Percentiles rank a stretch among this genome's conserved stretches.
Evolutionary conservation across 2,797 vertebrate species (phyloP).

Genomic region (Tragopan temminckii): DNA sequence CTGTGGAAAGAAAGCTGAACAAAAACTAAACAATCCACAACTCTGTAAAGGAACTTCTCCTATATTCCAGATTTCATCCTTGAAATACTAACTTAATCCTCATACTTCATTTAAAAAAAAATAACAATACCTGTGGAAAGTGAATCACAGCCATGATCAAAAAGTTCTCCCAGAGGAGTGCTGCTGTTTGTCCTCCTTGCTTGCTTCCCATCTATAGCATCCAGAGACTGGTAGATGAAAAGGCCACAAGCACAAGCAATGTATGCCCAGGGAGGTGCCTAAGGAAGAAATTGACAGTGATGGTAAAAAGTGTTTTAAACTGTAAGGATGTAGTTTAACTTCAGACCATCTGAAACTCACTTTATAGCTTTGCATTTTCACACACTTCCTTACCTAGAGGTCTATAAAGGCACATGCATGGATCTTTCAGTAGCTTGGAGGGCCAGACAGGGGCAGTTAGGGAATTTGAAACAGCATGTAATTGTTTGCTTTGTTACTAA

Average conservation of each 20-base stretch:
- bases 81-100: background rate
- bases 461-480: too few relatives aligned
- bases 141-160: slow-evolving; percentile 98
- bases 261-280: slow-evolving; percentile 97
- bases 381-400: background rate
- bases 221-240: slow-evolving; percentile 97
- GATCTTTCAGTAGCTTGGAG: background rate
- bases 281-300: slow-evolving; percentile 13
- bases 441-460: background rate
- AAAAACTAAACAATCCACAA: background rate
- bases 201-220: slow-evolving; percentile 98
- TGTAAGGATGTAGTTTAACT: background rate
- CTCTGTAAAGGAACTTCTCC: background rate
- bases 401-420: background rate
- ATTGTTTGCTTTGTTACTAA: too few relatives aligned
- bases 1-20: background rate
- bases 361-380: background rate
- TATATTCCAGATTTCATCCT: background rate
- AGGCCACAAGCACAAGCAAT: slow-evolving; percentile 94
- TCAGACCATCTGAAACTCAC: background rate
- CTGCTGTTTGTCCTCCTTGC: slow-evolving; percentile 97
- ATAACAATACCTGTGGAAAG: slow-evolving; percentile 91
- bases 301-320: background rate
- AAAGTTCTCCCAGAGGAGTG: slow-evolving; percentile 96
- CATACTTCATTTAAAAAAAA: slow-evolving; percentile 18